phyloP scores from a whole-genome alignment of 2,797 vertebrate species.

The Vipera latastei region DNA sequence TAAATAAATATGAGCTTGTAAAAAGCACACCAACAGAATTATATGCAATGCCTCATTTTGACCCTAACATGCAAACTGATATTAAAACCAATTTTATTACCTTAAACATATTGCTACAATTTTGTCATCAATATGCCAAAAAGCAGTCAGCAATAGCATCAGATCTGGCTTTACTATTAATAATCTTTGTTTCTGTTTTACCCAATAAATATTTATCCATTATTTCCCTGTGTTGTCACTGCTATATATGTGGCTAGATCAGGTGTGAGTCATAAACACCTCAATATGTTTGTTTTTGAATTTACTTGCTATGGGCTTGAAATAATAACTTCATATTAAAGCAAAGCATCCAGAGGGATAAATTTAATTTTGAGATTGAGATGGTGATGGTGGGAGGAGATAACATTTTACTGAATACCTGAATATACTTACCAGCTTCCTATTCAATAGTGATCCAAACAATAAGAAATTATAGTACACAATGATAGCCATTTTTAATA shows the following conservation, averaged over 20 bases:
- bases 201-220: neutral
- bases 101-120: neutral
- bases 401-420: neutral
- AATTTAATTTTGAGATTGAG: neutral
- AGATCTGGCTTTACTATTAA: neutral
- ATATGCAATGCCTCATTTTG: neutral
- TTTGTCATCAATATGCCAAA: neutral
- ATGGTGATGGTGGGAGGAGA: neutral
- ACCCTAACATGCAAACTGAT: neutral
- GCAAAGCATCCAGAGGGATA: neutral
- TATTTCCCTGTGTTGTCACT: neutral
- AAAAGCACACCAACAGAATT: neutral
- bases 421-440: neutral
- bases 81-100: neutral
- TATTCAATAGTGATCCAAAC: neutral
- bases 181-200: neutral
- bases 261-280: neutral
- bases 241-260: neutral
- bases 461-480: neutral
- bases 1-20: neutral
- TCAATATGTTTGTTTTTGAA: neutral
- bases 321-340: neutral
- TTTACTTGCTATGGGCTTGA: neutral
- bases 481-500: neutral
- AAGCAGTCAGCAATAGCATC: neutral